Evolutionary conservation across 2,888 invertebrate genomes (phyloP).

Genomic region (Phragmatobia fuliginosa): DNA sequence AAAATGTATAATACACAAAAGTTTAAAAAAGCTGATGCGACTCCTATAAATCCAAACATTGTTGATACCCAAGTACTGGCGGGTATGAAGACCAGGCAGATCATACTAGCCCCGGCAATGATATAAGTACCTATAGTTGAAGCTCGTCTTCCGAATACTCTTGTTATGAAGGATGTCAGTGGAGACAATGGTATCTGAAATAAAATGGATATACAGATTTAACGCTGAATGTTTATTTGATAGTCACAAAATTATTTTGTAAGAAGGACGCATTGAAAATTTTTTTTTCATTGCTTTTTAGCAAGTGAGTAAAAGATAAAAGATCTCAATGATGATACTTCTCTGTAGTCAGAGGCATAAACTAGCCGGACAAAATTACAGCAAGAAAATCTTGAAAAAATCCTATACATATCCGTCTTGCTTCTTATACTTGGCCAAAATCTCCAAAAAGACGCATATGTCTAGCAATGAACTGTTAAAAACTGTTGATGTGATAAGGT

Average conservation of each 20-base stretch:
- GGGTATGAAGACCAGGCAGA: slow-evolving; percentile 53
- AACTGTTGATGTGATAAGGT: too few relatives aligned
- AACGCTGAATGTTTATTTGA: background rate
- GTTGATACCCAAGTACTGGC: slow-evolving; percentile 53
- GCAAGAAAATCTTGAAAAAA: too few relatives aligned
- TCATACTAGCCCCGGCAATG: slow-evolving; percentile 54
- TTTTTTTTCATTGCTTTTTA: background rate
- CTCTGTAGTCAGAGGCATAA: too few relatives aligned
- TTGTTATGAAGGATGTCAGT: slow-evolving; percentile 55
- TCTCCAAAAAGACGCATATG: too few relatives aligned
- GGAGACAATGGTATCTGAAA: slow-evolving; percentile 62
- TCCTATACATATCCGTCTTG: too few relatives aligned
- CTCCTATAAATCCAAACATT: slow-evolving; percentile 54
- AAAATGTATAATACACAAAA: slow-evolving; percentile 60
- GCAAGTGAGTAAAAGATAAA: too few relatives aligned
- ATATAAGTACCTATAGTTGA: slow-evolving; percentile 46
- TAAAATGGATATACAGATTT: background rate
- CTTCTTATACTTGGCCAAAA: too few relatives aligned
- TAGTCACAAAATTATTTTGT: background rate
- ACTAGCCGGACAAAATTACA: too few relatives aligned
- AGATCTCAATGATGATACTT: too few relatives aligned
- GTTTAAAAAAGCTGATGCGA: slow-evolving; percentile 41
- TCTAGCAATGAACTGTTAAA: too few relatives aligned
- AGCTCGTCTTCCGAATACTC: slow-evolving; percentile 55
- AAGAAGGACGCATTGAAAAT: background rate